A percentile compares a stretch with the other conserved stretches of the same genome.
These are phyloP conservation scores for Eucera pruinosa DNA, from an alignment of 2,888 invertebrate species.

Conservation along the genomic window DNA sequence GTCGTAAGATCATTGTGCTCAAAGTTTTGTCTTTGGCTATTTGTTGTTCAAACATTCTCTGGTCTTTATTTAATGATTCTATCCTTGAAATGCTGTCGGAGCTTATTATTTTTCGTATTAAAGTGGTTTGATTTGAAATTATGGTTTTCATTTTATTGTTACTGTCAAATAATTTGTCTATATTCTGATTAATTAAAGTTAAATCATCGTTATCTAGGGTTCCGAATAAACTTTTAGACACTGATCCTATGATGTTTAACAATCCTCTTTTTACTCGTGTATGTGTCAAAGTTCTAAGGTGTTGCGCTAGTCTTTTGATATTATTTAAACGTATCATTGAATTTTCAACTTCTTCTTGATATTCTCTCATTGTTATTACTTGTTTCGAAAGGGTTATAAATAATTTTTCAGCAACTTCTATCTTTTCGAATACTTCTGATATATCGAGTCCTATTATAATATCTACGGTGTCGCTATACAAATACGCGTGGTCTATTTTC, in stretches of 20 bases:
- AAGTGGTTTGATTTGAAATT: background rate
- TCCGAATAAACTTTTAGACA: constrained; percentile 6
- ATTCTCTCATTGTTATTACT: too few species aligned
- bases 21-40: too few species aligned
- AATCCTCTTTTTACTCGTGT: background rate
- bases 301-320: too few species aligned
- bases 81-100: background rate
- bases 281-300: background rate
- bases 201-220: constrained; percentile 9
- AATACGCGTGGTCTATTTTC: background rate
- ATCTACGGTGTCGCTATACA: background rate
- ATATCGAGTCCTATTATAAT: constrained; percentile 6
- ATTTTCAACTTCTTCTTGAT: too few species aligned
- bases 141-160: background rate
- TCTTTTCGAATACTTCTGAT: background rate
- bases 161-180: constrained; percentile 7
- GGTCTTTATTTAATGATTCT: too few species aligned
- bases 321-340: too few species aligned
- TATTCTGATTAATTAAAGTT: background rate
- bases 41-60: too few species aligned
- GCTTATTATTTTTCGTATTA: background rate
- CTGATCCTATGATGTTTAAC: constrained; percentile 2
- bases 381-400: too few species aligned
- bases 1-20: too few species aligned
- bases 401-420: too few species aligned